Percentiles rank a stretch among this genome's conserved stretches.
phyloP scores from a whole-genome alignment of 2,113 vertebrate species.

The Sylvia atricapilla region DNA sequence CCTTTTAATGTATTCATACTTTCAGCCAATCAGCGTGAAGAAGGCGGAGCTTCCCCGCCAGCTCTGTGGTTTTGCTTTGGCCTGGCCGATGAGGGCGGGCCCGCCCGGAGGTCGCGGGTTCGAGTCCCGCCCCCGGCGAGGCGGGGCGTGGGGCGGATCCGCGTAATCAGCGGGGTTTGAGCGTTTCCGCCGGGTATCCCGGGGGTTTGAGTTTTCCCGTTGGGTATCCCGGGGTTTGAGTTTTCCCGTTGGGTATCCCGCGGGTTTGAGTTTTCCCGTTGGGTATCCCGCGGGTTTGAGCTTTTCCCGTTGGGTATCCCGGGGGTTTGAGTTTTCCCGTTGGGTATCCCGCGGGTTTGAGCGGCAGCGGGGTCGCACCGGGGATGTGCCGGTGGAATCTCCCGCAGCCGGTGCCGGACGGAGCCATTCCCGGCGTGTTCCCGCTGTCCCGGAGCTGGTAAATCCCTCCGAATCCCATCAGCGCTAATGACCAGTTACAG shows the following conservation, averaged over 20 bases:
- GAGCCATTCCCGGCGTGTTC: background rate
- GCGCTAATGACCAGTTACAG: background rate
- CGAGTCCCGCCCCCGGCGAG: background rate
- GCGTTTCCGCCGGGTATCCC: fast-evolving
- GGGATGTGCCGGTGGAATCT: background rate
- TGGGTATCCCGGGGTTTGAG: background rate
- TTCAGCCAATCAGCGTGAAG: background rate
- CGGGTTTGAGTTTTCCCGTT: background rate
- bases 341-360: background rate
- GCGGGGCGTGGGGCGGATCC: background rate
- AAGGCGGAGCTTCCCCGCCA: fast-evolving
- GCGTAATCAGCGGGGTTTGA: background rate
- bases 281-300: background rate
- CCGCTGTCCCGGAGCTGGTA: background rate
- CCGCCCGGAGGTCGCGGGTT: fast-evolving
- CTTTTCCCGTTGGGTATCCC: background rate
- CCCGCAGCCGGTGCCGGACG: background rate
- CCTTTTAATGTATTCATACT: fast-evolving
- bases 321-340: background rate
- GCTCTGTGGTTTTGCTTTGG: fast-evolving
- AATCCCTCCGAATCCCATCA: background rate
- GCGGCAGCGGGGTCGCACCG: background rate
- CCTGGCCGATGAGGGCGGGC: background rate
- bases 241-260: too few species aligned
- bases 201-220: fast-evolving